Evolutionary conservation across 2,888 invertebrate species (phyloP).

Genomic region (Caenorhabditis becei): DNA sequence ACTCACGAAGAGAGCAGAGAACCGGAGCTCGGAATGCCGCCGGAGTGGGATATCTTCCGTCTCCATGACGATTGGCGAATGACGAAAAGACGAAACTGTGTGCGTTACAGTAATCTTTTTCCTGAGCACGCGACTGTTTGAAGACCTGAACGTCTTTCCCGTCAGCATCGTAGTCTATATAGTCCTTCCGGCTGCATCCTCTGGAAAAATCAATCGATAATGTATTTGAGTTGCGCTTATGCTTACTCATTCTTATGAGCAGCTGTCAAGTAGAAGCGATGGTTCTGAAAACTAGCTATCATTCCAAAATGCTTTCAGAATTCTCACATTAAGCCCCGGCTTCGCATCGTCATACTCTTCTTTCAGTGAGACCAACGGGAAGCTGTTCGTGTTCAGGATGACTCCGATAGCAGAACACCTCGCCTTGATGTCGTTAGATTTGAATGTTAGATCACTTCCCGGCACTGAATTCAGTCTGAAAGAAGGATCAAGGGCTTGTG

Average conservation of each 20-base stretch:
- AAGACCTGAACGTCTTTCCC: not conserved
- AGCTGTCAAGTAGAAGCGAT: slow-evolving; percentile 16
- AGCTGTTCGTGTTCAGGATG: slow-evolving; percentile 12
- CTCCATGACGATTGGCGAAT: not conserved
- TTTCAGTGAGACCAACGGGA: slow-evolving; percentile 1
- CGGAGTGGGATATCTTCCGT: slow-evolving; percentile 8
- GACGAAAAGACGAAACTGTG: not conserved
- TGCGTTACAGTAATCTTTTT: not conserved
- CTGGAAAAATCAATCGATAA: not conserved
- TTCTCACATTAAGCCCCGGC: not conserved
- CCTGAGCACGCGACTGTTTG: not conserved
- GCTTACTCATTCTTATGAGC: slow-evolving; percentile 27
- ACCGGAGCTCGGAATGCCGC: slow-evolving; percentile 16
- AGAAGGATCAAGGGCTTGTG: not conserved
- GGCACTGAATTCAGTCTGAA: not conserved
- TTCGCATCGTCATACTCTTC: slow-evolving; percentile 15
- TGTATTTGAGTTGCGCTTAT: not conserved
- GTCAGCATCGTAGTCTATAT: not conserved
- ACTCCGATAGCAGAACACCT: slow-evolving; percentile 1
- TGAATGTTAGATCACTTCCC: not conserved
- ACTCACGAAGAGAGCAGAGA: slow-evolving; percentile 19
- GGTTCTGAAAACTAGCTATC: not conserved
- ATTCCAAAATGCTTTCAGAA: too few relatives aligned
- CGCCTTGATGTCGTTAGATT: not conserved
- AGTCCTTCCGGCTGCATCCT: not conserved